Evolutionary conservation across 2,888 invertebrate species (phyloP).

Genomic region (Pterostichus niger): DNA sequence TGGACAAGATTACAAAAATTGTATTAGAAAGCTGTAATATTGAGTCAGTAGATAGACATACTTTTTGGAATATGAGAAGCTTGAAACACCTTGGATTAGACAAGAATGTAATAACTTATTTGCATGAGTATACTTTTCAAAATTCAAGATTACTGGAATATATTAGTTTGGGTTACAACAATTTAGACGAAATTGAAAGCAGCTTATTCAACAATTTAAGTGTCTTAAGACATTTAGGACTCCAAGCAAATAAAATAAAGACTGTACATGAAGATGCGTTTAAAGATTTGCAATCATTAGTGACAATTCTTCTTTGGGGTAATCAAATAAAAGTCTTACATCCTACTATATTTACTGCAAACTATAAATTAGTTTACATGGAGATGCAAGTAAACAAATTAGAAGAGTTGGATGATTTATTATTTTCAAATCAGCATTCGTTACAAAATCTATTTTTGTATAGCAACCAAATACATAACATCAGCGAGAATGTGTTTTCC

Average conservation of each 20-base stretch:
- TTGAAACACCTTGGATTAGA: neutral
- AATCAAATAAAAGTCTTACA: constrained; percentile 23
- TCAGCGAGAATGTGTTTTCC: neutral
- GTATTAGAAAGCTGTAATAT: constrained; percentile 13
- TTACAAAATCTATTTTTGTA: constrained; percentile 11
- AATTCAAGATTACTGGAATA: neutral
- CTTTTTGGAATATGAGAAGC: constrained; percentile 16
- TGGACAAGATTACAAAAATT: neutral
- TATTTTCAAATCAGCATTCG: constrained; percentile 9
- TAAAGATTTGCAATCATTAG: neutral
- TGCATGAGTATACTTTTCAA: neutral
- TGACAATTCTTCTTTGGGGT: neutral
- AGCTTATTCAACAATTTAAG: constrained; percentile 15
- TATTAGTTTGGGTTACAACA: neutral
- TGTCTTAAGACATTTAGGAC: neutral
- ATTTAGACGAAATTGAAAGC: neutral
- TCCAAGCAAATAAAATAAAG: constrained; percentile 15
- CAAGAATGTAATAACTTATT: constrained; percentile 1
- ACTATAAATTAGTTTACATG: neutral
- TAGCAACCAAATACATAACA: neutral
- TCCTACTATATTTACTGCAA: neutral
- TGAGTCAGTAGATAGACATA: neutral
- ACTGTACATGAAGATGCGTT: neutral
- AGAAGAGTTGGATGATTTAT: neutral
- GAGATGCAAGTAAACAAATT: neutral